Evolutionary conservation across 1,140 invertebrate species (phyloP).

Genomic region (Pentalonia nigronervosa): DNA sequence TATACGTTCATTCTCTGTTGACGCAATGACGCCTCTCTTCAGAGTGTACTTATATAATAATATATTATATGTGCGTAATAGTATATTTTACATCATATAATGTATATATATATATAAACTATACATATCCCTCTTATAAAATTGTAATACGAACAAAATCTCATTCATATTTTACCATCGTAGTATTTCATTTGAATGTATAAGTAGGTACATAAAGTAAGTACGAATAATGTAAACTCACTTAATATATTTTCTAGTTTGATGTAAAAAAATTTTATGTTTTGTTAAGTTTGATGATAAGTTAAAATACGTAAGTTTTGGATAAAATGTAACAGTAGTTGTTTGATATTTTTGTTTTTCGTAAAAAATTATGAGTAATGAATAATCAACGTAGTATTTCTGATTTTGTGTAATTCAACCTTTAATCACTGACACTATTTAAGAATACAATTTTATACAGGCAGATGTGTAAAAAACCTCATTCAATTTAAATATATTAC

Average conservation of each 20-base stretch:
- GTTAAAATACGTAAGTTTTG: neutral
- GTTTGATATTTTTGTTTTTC: no score
- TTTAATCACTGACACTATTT: neutral
- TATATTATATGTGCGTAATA: neutral
- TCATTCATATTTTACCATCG: neutral
- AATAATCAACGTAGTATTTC: neutral
- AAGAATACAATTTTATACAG: no score
- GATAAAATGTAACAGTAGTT: neutral
- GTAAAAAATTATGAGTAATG: no score
- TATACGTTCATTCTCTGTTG: neutral
- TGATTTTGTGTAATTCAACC: neutral
- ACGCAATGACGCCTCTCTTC: neutral
- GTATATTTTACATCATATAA: neutral
- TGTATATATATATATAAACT: neutral
- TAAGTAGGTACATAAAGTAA: neutral
- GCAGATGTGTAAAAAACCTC: neutral
- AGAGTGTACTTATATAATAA: neutral
- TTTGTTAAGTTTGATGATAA: neutral
- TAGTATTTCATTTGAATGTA: neutral
- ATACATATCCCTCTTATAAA: neutral
- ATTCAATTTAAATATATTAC: neutral
- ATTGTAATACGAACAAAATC: neutral
- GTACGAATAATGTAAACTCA: slow-evolving; percentile 10
- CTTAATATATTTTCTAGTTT: neutral
- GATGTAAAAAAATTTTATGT: neutral